Percentiles rank a stretch among this genome's conserved stretches.
Evolutionary conservation across 2,113 vertebrate genomes (phyloP).

Genomic region (Pseudorasbora parva): DNA sequence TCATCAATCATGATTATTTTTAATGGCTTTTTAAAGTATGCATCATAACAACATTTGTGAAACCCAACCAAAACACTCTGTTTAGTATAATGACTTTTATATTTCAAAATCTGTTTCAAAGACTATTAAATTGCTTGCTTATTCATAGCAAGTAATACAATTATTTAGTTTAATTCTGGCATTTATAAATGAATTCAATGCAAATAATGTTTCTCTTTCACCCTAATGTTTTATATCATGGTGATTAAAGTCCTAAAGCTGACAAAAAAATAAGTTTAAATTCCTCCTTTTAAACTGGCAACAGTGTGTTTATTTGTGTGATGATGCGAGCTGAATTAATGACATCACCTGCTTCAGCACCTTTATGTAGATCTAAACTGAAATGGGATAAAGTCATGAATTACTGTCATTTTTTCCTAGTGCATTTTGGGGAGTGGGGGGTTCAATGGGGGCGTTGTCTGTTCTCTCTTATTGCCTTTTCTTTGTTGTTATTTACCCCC

Average conservation of each 20-base stretch:
- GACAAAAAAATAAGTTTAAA: not conserved
- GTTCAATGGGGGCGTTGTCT: slow-evolving; percentile 64
- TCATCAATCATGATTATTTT: not conserved
- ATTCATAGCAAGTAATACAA: too few species aligned
- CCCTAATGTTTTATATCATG: not conserved
- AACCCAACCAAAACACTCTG: not conserved
- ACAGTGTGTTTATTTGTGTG: slow-evolving; percentile 28
- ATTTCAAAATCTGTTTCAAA: too few species aligned
- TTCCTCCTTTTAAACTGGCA: not conserved
- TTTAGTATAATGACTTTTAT: not conserved
- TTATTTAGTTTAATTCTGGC: too few species aligned
- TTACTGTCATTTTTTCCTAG: slow-evolving; percentile 11
- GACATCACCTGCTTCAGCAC: slow-evolving; percentile 34
- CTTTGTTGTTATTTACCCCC: not conserved
- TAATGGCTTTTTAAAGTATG: not conserved
- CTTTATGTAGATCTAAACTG: slow-evolving; percentile 25
- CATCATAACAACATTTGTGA: not conserved
- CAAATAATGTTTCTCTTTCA: not conserved
- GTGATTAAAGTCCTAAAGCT: not conserved
- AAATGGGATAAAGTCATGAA: slow-evolving; percentile 38
- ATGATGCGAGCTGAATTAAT: slow-evolving; percentile 41
- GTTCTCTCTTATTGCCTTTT: not conserved
- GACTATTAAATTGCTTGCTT: too few species aligned
- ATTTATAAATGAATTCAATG: too few species aligned
- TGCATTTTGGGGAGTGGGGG: slow-evolving; percentile 55